Percentiles rank a stretch among this genome's conserved stretches.
These are phyloP conservation scores for Otus sunia DNA, from an alignment of 2,113 vertebrate species.

Conservation along the genomic window DNA sequence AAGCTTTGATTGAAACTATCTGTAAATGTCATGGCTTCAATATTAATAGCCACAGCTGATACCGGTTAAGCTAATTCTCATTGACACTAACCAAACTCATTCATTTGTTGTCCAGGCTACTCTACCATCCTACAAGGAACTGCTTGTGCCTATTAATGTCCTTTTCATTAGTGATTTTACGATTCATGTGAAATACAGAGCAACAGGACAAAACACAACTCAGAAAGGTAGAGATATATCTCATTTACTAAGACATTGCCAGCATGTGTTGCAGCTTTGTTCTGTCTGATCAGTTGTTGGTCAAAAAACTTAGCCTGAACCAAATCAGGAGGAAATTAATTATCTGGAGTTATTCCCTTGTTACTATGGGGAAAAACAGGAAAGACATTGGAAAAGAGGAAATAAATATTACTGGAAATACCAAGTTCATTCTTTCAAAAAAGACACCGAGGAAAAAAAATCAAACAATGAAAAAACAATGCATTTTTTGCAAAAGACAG, in stretches of 20 bases:
- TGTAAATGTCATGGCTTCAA: neutral
- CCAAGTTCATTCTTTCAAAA: neutral
- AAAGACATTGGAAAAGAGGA: neutral
- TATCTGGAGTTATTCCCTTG: neutral
- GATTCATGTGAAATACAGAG: neutral
- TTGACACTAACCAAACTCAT: neutral
- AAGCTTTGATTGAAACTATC: neutral
- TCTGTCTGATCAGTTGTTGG: neutral
- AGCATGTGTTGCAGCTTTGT: neutral
- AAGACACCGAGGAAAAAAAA: neutral
- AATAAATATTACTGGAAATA: neutral
- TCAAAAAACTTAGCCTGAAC: neutral
- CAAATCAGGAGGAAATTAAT: neutral
- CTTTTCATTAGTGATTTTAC: neutral
- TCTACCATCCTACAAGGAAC: neutral
- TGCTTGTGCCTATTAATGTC: neutral
- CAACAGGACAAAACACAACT: neutral
- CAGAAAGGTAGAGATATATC: neutral
- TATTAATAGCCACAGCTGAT: neutral
- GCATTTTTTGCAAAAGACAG: neutral
- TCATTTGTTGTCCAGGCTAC: neutral
- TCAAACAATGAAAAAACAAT: neutral
- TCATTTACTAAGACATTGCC: neutral
- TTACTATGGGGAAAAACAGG: neutral
- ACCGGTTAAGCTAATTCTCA: neutral